A percentile compares a stretch with the other conserved stretches of the same genome.
These are phyloP conservation scores for Condylura cristata DNA, from an alignment of 2,113 vertebrate species.

Conservation along the genomic window DNA sequence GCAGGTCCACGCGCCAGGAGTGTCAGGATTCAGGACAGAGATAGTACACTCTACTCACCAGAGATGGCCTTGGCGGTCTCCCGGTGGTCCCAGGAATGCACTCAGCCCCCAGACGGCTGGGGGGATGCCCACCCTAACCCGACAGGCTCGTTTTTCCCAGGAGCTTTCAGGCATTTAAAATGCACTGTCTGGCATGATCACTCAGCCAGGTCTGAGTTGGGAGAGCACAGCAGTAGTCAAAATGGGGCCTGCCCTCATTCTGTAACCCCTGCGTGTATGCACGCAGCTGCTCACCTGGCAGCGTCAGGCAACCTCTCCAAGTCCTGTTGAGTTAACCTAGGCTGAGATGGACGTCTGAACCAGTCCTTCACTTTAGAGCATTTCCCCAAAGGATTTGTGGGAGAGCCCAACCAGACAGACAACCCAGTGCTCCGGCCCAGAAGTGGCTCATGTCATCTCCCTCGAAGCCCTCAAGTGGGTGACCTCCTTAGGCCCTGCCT, in stretches of 20 bases:
- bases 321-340: not conserved
- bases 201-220: not conserved
- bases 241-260: not conserved
- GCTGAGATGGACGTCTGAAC: not conserved
- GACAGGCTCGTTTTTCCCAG: not conserved
- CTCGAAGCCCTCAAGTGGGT: not conserved
- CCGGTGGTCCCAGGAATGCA: not conserved
- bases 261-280: not conserved
- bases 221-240: not conserved
- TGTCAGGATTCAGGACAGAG: not conserved
- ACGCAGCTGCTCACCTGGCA: not conserved
- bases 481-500: not conserved
- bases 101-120: not conserved
- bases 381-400: not conserved
- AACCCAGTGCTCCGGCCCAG: not conserved
- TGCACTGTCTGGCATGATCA: not conserved
- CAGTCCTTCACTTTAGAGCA: not conserved
- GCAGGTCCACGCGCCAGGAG: not conserved
- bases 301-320: not conserved
- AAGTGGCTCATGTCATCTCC: no score
- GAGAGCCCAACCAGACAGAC: not conserved
- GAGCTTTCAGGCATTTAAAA: not conserved
- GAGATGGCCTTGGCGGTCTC: not conserved
- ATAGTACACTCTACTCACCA: not conserved
- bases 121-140: no score